Conservation (phyloP, 2,888 invertebrate species). For the Xestobium rufovillosum region DNA sequence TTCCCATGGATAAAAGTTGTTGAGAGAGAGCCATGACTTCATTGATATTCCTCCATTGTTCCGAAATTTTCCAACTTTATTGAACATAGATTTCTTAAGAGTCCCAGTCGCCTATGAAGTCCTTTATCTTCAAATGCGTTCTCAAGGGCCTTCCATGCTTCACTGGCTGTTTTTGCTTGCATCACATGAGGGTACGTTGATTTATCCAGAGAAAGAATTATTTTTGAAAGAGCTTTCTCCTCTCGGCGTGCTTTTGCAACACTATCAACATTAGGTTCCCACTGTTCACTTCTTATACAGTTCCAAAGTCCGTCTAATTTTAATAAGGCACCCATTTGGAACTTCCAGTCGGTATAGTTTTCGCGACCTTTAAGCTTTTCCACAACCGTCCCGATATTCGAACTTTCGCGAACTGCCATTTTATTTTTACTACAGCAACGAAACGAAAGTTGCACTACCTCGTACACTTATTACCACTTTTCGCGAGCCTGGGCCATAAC, state of each 20-base stretch:
- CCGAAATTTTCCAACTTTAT: constrained; percentile 10
- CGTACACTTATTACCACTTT: no score
- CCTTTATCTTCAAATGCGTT: constrained; percentile 24
- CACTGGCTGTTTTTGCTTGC: constrained; percentile 17
- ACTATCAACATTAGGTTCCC: no score
- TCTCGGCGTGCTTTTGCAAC: constrained; percentile 9
- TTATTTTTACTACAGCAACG: no score
- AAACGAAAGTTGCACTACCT: no score
- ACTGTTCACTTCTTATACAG: constrained; percentile 3
- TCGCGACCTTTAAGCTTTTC: constrained; percentile 16
- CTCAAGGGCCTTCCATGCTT: constrained; percentile 21
- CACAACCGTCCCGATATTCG: no score
- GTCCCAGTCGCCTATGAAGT: constrained; percentile 14
- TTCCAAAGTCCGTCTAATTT: constrained; percentile 17
- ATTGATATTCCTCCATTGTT: constrained; percentile 23
- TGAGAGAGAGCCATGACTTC: constrained; percentile 21
- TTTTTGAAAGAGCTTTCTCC: constrained; percentile 18
- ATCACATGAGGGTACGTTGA: constrained; percentile 20
- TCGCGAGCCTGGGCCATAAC: no score
- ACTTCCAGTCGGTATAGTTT: constrained; percentile 18
- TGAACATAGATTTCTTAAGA: constrained; percentile 14
- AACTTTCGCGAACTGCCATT: no score
- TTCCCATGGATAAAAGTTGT: constrained; percentile 18
- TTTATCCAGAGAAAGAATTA: constrained; percentile 21
- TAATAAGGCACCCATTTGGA: constrained; percentile 17